Base-by-base conservation (phyloP, 2,113 vertebrate genomes). In the Puma concolor region DNA sequence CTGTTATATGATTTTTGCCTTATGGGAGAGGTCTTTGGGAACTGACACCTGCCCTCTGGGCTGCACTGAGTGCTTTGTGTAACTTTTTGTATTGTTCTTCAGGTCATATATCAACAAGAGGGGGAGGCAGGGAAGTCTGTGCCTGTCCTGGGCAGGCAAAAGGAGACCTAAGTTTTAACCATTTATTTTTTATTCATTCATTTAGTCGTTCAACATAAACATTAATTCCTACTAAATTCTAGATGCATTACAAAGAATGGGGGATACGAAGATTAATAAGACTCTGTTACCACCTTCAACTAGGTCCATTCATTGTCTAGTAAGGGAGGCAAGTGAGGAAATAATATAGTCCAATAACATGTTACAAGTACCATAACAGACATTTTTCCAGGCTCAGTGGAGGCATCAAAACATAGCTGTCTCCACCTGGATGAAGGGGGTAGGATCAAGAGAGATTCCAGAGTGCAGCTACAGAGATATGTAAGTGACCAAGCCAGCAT, bases 121-220 rank as follows among this genome's bases (percentile, higher is more conserved):
- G 27, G 44, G 36, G 16, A 66, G 38, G 5, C 16, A 48, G 21
- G 48, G 54, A 77, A n/a, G 63, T 60, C 74, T 95, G 36, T 33
- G 87, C 87, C 5, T 81, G 29, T 33, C 3, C 11, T 81, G 27
- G 44, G 7, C 33, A 79, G 79, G 10, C 52, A 57, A 84, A 80
- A 93, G 17, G 63, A 84, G 36, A 77, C 66, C 33, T 71, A 60
- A 15, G 14, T 87, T 92, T 95, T 94, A 52, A 86, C 25, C 19
- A 10, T 69, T 79, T 85, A 31, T 48, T 44, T 77, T 57, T 79
- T 63, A 64, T 79, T 92, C 5, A 11, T 57, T 97, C 21, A 69
- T 81, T 94, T 91, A 63, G 14, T 77, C n/a, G 79, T 83, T 96
- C 27, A 94, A 27, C 77, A 94, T 38, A 95, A 81, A 94, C 86